Evolutionary conservation across 53 echinoderm and acorn worm species (phyloP).

Genomic region (Echinarachnius parma): DNA sequence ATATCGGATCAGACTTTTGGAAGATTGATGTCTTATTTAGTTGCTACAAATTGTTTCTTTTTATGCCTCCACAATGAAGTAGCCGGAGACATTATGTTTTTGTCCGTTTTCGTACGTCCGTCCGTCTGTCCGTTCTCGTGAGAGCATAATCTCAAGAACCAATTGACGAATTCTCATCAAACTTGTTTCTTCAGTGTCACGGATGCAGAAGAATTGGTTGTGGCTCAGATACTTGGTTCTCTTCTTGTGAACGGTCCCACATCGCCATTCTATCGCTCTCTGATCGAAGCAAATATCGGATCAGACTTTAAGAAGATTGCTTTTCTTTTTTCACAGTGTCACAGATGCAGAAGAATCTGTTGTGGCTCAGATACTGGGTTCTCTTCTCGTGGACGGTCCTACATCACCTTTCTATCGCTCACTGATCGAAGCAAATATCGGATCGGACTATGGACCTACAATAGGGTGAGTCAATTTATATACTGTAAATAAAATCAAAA

Average conservation of each 20-base stretch:
- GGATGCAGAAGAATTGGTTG: conserved; percentile 67
- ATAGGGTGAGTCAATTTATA: conserved; percentile 91
- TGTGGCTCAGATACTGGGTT: conserved; percentile 54
- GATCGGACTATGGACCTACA: conserved; percentile 80
- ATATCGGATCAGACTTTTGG: conserved; percentile 88
- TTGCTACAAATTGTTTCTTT: no score
- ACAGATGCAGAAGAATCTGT: conserved; percentile 75
- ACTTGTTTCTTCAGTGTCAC: conserved; percentile 60
- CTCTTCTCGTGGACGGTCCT: conserved; percentile 79
- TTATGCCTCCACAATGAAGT: no score
- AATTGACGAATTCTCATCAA: no score
- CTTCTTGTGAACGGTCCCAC: conserved; percentile 83
- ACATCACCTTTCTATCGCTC: conserved; percentile 85
- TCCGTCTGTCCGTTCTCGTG: no score
- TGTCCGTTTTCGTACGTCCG: no score
- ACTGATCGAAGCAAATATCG: conserved; percentile 80
- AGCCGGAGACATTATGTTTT: no score
- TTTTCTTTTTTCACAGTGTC: conserved; percentile 53
- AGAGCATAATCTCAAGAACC: no score
- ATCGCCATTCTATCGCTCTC: conserved; percentile 77
- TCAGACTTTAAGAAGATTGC: conserved; percentile 88
- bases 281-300: conserved; percentile 80
- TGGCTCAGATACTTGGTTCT: conserved; percentile 56
- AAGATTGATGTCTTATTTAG: no score
- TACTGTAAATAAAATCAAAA: no score